Percentiles rank a stretch among this genome's conserved stretches.
phyloP scores from a whole-genome alignment of 2,113 vertebrate genomes.

The Mormyrus iriodes region DNA sequence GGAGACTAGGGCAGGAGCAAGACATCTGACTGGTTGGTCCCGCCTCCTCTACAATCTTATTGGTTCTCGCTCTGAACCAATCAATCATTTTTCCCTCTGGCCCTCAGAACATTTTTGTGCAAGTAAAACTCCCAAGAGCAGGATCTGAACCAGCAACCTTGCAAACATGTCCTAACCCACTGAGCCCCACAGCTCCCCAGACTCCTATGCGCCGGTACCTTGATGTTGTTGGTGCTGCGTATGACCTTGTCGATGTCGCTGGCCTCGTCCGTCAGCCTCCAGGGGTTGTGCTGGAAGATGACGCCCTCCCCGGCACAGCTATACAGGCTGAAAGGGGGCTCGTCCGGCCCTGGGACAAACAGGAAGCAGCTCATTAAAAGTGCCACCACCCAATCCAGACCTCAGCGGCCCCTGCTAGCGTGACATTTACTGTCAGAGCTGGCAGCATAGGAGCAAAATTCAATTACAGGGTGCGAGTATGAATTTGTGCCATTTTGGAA shows the following conservation, averaged over 20 bases:
- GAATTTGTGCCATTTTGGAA: too few species aligned
- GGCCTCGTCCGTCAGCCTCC: conserved; percentile 76
- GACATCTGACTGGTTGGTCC: too few species aligned
- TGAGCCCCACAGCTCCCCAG: not conserved
- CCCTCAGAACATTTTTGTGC: too few species aligned
- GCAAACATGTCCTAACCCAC: not conserved
- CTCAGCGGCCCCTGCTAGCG: not conserved
- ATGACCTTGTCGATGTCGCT: conserved; percentile 83
- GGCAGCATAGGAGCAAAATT: not conserved
- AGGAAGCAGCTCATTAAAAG: not conserved
- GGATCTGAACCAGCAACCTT: not conserved
- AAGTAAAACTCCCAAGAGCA: too few species aligned
- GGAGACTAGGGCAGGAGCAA: too few species aligned
- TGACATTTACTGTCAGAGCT: not conserved
- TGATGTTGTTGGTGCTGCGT: conserved; percentile 79
- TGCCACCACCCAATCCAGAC: not conserved
- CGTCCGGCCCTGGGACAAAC: conserved; percentile 57
- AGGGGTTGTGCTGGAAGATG: conserved; percentile 84
- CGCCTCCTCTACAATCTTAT: too few species aligned
- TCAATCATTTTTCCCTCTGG: too few species aligned
- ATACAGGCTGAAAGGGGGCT: conserved; percentile 71
- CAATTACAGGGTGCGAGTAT: not conserved
- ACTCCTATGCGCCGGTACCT: conserved; percentile 57
- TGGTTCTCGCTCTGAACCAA: too few species aligned
- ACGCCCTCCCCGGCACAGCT: conserved; percentile 90